phyloP scores from a whole-genome alignment of 2,888 invertebrate species.

The Punctoribates punctum region DNA sequence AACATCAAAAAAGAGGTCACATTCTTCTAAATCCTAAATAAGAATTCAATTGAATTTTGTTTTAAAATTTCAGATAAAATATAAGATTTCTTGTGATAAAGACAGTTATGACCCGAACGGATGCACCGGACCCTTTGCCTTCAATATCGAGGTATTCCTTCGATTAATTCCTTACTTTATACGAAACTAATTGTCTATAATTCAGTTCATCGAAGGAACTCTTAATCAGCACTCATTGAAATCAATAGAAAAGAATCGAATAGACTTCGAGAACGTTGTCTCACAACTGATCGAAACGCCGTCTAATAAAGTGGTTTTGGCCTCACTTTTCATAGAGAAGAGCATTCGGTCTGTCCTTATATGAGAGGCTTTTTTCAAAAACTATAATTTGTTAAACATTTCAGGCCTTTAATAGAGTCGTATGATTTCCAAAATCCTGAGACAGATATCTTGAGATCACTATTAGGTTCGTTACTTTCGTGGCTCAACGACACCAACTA shows the following conservation, averaged over 20 bases:
- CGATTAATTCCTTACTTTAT: neutral
- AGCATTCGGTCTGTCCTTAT: constrained; percentile 39
- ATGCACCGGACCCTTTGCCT: constrained; percentile 35
- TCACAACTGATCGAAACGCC: constrained; percentile 35
- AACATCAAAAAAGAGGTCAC: constrained; percentile 42
- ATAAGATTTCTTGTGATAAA: constrained; percentile 41
- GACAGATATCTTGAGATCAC: constrained; percentile 16
- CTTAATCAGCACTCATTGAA: constrained; percentile 36
- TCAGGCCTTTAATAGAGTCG: neutral
- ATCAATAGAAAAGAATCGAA: constrained; percentile 41
- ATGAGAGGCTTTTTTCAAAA: neutral
- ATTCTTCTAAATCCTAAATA: neutral
- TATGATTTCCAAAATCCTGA: constrained; percentile 6
- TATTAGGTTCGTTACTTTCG: constrained; percentile 10
- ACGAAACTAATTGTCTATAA: neutral
- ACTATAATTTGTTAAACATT: neutral
- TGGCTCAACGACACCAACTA: constrained; percentile 27
- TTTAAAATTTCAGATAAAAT: constrained; percentile 25
- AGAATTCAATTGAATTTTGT: neutral
- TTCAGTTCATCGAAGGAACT: constrained; percentile 39
- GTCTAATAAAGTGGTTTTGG: constrained; percentile 39
- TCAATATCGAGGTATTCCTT: constrained; percentile 40
- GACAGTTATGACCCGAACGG: constrained; percentile 42
- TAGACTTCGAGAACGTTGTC: constrained; percentile 31
- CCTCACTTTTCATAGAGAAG: constrained; percentile 39